Conservation (phyloP, 2,888 invertebrate species). For the Agriopis leucophaearia region DNA sequence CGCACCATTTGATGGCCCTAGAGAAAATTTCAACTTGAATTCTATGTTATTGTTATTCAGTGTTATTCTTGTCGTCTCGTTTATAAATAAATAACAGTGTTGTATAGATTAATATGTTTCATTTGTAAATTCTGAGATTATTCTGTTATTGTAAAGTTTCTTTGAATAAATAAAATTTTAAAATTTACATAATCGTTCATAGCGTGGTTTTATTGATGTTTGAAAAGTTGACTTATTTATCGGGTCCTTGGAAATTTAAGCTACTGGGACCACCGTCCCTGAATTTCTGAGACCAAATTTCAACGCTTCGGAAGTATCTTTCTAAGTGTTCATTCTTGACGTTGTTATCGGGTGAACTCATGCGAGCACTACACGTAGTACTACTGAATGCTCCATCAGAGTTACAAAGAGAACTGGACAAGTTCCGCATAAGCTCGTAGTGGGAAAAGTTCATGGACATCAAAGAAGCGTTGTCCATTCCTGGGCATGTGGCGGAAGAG, state of each 20-base stretch:
- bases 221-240: slow-evolving; percentile 50
- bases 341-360: slow-evolving; percentile 58
- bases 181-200: slow-evolving; percentile 85
- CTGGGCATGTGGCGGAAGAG: slow-evolving; percentile 50
- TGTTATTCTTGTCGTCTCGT: slow-evolving; percentile 85
- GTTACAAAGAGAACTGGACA: slow-evolving; percentile 72
- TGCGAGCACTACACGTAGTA: slow-evolving; percentile 59
- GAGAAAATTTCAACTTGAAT: slow-evolving; percentile 72
- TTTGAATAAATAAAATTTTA: slow-evolving; percentile 85
- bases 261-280: slow-evolving; percentile 52
- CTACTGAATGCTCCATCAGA: slow-evolving; percentile 74
- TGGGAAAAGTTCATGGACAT: slow-evolving; percentile 80
- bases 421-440: slow-evolving; percentile 75
- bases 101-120: slow-evolving; percentile 84
- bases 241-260: slow-evolving; percentile 53
- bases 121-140: slow-evolving; percentile 84
- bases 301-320: slow-evolving; percentile 75
- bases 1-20: slow-evolving; percentile 76
- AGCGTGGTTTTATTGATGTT: slow-evolving; percentile 68
- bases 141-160: slow-evolving; percentile 85
- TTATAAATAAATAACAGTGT: slow-evolving; percentile 85
- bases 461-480: slow-evolving; percentile 64
- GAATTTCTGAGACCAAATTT: slow-evolving; percentile 68
- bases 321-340: slow-evolving; percentile 75
- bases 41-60: slow-evolving; percentile 85